Evolutionary conservation across 2,888 invertebrate species (phyloP).

Genomic region (Eulithis prunata): DNA sequence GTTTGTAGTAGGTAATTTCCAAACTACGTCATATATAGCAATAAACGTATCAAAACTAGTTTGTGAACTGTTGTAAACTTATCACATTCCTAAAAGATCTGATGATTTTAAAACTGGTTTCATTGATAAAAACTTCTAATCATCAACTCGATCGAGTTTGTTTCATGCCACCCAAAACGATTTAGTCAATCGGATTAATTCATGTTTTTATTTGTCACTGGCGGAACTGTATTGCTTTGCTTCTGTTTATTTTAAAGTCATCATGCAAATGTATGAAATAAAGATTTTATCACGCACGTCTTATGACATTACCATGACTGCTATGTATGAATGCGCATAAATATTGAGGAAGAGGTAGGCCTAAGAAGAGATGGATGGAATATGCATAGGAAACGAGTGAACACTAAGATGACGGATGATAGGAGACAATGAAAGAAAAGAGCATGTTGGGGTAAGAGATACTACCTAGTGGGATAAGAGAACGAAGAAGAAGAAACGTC

Average conservation of each 20-base stretch:
- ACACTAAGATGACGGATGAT: too few relatives aligned
- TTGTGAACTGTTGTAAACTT: constrained; percentile 15
- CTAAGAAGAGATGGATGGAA: too few relatives aligned
- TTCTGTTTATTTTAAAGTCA: not conserved
- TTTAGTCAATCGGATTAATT: not conserved
- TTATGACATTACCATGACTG: not conserved
- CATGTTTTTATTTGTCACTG: not conserved
- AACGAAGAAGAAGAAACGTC: too few relatives aligned
- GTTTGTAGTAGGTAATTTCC: too few relatives aligned
- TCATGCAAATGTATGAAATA: not conserved
- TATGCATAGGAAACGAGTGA: too few relatives aligned
- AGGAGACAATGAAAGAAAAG: too few relatives aligned
- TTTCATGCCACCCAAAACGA: not conserved
- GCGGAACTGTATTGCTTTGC: not conserved
- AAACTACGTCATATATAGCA: not conserved
- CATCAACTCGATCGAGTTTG: not conserved
- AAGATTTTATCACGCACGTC: not conserved
- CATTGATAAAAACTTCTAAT: constrained; percentile 10
- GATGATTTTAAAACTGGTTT: constrained; percentile 18
- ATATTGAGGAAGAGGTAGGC: too few relatives aligned
- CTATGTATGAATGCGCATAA: too few relatives aligned
- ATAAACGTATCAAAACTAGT: constrained; percentile 22
- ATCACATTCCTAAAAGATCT: constrained; percentile 11
- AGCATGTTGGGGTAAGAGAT: too few relatives aligned
- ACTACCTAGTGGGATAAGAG: too few relatives aligned